These are phyloP conservation scores for Platycnemis pennipes DNA, from an alignment of 2,888 invertebrate species.

Conservation along the genomic window DNA sequence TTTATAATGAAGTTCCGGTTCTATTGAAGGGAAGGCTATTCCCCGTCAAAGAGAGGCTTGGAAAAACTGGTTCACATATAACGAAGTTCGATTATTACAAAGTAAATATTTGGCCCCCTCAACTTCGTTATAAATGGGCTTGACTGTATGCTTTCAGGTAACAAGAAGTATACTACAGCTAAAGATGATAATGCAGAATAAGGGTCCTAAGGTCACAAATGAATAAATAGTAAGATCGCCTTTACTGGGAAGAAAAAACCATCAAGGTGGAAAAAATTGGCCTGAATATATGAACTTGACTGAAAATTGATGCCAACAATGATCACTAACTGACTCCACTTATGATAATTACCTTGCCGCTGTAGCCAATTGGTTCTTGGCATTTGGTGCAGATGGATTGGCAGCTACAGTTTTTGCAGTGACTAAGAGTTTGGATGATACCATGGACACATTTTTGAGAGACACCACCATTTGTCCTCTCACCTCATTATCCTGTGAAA, in stretches of 20 bases:
- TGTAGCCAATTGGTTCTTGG: constrained; percentile 92
- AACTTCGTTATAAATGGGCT: too few species aligned
- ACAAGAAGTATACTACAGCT: too few species aligned
- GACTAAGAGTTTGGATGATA: constrained; percentile 91
- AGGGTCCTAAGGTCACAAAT: too few species aligned
- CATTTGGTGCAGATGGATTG: constrained; percentile 94
- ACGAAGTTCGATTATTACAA: too few species aligned
- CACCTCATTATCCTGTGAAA: constrained; percentile 84
- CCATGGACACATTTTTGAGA: constrained; percentile 92
- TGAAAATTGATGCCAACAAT: neutral
- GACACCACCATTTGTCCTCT: constrained; percentile 92
- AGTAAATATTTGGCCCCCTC: too few species aligned
- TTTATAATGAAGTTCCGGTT: too few species aligned
- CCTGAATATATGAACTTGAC: neutral
- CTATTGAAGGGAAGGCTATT: too few species aligned
- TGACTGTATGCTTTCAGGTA: too few species aligned
- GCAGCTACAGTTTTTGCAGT: constrained; percentile 95
- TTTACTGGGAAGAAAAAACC: neutral
- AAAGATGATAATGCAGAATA: too few species aligned
- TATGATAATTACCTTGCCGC: constrained; percentile 84
- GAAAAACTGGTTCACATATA: too few species aligned
- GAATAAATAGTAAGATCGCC: too few species aligned
- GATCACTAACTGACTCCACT: neutral
- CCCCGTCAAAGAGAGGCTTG: too few species aligned
- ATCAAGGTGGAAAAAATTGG: neutral